These are phyloP conservation scores for Emydoidea blandingii DNA, from an alignment of 2,797 vertebrate genomes.

Conservation along the genomic window DNA sequence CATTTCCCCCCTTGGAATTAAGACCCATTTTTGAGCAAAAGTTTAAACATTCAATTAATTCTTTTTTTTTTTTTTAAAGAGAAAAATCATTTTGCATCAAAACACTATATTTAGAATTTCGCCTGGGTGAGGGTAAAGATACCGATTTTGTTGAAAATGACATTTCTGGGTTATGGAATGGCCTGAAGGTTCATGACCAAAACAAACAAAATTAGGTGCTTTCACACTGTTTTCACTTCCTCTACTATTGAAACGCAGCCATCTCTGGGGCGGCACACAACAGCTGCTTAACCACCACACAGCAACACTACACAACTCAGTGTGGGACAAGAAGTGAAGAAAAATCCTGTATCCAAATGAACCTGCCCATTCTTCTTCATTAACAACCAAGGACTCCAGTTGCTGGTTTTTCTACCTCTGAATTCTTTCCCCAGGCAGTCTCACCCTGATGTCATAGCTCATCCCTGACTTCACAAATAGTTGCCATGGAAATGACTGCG, in stretches of 20 bases:
- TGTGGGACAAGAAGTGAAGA: not conserved
- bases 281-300: not conserved
- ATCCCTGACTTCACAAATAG: not conserved
- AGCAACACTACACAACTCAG: not conserved
- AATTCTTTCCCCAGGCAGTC: not conserved
- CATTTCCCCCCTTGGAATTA: not conserved
- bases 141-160: not conserved
- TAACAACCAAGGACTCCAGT: not conserved
- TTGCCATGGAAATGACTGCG: not conserved
- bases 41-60: not conserved
- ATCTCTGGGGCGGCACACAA: not conserved
- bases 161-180: not conserved
- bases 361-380: not conserved
- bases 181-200: not conserved
- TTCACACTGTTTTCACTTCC: not conserved
- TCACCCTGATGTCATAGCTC: not conserved
- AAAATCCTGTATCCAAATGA: not conserved
- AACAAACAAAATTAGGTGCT: not conserved
- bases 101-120: not conserved
- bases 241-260: not conserved
- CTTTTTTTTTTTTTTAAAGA: not conserved
- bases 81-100: not conserved
- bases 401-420: not conserved
- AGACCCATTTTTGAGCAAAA: not conserved
- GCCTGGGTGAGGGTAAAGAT: not conserved